These are phyloP conservation scores for Cerastis leucographa DNA, from an alignment of 2,888 invertebrate genomes.

Conservation along the genomic window DNA sequence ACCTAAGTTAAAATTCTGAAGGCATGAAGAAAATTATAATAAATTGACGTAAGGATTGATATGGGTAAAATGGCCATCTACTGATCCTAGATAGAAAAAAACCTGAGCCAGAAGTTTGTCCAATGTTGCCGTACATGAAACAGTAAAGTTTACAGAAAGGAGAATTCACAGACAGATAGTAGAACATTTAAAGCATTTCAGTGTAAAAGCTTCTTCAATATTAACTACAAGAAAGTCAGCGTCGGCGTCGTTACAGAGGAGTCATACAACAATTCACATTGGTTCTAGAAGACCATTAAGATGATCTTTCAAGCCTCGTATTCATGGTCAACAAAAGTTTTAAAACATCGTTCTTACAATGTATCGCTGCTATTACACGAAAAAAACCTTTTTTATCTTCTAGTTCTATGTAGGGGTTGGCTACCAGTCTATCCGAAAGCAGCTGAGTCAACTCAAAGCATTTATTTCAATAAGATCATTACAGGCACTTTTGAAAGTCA, in stretches of 20 bases:
- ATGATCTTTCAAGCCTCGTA: neutral
- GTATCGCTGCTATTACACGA: neutral
- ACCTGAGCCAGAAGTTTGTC: slow-evolving; percentile 62
- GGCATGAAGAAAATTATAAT: slow-evolving; percentile 12
- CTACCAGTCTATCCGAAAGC: neutral
- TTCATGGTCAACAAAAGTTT: neutral
- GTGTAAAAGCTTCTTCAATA: neutral
- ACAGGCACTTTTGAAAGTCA: too few species aligned
- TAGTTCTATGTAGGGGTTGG: too few species aligned
- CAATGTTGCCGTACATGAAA: slow-evolving; percentile 62
- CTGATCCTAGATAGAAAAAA: slow-evolving; percentile 49
- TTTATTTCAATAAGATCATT: too few species aligned
- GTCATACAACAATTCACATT: neutral
- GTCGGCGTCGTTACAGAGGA: neutral
- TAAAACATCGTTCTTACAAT: neutral
- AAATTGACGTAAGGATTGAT: slow-evolving; percentile 15
- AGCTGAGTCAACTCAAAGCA: too few species aligned
- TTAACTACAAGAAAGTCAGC: neutral
- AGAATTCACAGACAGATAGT: slow-evolving; percentile 31
- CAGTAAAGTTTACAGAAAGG: slow-evolving; percentile 61
- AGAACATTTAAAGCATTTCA: slow-evolving; percentile 1
- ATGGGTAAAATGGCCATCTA: slow-evolving; percentile 43
- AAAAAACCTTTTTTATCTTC: too few species aligned
- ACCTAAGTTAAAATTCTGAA: slow-evolving; percentile 1
- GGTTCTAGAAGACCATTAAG: neutral